phyloP scores from a whole-genome alignment of 2,888 invertebrate genomes.

The Nomada hirtipes region DNA sequence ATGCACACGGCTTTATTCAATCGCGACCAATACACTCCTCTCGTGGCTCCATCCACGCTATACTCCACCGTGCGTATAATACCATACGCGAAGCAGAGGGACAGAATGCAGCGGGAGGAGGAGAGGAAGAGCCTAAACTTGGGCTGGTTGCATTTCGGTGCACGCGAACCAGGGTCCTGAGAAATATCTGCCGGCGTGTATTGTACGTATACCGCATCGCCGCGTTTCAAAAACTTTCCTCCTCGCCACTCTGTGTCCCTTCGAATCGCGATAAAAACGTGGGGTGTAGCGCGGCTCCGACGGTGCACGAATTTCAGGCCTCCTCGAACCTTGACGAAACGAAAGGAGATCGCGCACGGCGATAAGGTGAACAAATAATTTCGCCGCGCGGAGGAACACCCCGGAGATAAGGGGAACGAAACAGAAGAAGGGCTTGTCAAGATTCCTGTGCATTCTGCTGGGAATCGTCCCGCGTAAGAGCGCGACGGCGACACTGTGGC shows the following conservation, averaged over 20 bases:
- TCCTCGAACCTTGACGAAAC: not conserved
- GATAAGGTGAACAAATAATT: constrained; percentile 19
- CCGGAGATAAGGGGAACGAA: not conserved
- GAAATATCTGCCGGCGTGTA: constrained; percentile 20
- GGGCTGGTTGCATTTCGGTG: constrained; percentile 51
- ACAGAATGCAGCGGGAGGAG: not conserved
- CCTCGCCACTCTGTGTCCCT: not conserved
- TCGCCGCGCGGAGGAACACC: not conserved
- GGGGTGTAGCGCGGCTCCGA: not conserved
- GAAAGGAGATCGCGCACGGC: not conserved
- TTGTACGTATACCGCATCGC: not conserved
- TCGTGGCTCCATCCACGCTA: not conserved
- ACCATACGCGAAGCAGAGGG: not conserved
- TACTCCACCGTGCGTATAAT: not conserved
- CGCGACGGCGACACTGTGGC: too few relatives aligned
- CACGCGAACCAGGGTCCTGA: constrained; percentile 28
- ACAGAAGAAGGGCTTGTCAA: not conserved
- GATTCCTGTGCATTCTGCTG: not conserved
- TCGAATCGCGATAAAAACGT: constrained; percentile 10
- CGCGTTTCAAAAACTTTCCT: constrained; percentile 4
- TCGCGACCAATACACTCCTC: constrained; percentile 16
- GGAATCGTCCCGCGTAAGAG: too few relatives aligned
- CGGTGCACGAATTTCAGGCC: constrained; percentile 23
- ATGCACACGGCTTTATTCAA: constrained; percentile 32
- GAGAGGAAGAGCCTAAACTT: constrained; percentile 30